A percentile compares a stretch with the other conserved stretches of the same genome.
Evolutionary conservation across 2,888 invertebrate genomes (phyloP).

Genomic region (Cerastis leucographa): DNA sequence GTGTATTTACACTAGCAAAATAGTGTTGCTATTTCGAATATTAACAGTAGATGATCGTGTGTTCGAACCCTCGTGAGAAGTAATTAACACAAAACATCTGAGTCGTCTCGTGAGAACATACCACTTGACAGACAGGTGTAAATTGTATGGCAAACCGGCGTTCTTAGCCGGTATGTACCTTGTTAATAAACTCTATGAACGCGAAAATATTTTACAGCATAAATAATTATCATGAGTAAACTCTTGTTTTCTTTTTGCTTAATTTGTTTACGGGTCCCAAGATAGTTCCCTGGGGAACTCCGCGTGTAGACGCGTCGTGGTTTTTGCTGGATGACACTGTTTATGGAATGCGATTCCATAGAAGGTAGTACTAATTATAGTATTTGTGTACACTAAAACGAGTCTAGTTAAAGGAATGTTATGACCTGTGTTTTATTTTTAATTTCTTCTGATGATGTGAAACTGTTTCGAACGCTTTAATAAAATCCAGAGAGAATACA

Average conservation of each 20-base stretch:
- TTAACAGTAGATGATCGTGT: slow-evolving; percentile 50
- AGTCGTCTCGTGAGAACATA: slow-evolving; percentile 63
- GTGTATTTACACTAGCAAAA: slow-evolving; percentile 6
- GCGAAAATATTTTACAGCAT: slow-evolving; percentile 58
- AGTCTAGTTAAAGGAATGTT: slow-evolving; percentile 19
- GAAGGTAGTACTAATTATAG: slow-evolving; percentile 21
- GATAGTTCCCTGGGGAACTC: slow-evolving; percentile 50
- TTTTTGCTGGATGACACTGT: slow-evolving; percentile 32
- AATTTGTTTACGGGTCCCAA: slow-evolving; percentile 48
- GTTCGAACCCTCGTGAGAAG: slow-evolving; percentile 48
- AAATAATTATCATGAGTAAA: slow-evolving; percentile 50
- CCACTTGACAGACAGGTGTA: slow-evolving; percentile 60
- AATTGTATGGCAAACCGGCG: slow-evolving; percentile 61
- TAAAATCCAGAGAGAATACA: slow-evolving; percentile 16
- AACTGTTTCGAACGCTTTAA: slow-evolving; percentile 26
- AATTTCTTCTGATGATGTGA: slow-evolving; percentile 4
- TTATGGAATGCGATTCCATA: slow-evolving; percentile 29
- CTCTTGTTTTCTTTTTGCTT: slow-evolving; percentile 47
- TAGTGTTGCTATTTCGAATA: slow-evolving; percentile 38
- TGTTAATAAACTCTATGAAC: slow-evolving; percentile 56
- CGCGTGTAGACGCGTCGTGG: neutral
- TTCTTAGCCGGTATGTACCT: slow-evolving; percentile 50
- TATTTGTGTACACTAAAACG: slow-evolving; percentile 14
- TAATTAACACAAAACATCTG: slow-evolving; percentile 59
- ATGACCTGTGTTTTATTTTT: slow-evolving; percentile 15